Conservation (phyloP, 2,113 vertebrate species). For the Eublepharis macularius region DNA sequence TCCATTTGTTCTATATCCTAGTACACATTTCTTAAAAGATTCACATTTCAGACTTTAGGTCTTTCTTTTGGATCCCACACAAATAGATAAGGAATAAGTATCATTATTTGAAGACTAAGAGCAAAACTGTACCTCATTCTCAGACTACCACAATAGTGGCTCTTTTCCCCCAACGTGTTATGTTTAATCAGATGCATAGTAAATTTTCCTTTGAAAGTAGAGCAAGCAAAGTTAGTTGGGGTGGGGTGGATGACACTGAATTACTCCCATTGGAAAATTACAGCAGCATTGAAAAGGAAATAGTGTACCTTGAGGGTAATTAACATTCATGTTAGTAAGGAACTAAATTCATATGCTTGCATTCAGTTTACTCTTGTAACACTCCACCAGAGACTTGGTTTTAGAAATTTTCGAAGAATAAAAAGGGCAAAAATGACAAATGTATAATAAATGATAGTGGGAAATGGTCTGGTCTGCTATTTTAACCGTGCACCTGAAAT, state of each 20-base stretch:
- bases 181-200: background rate
- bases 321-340: slow-evolving; percentile 22
- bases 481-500: background rate
- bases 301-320: background rate
- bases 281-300: background rate
- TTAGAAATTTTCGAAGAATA: slow-evolving; percentile 12
- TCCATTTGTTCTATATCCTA: no score
- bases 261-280: background rate
- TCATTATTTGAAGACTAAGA: background rate
- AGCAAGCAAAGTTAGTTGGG: background rate
- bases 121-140: no score
- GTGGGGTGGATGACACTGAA: background rate
- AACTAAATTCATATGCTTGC: slow-evolving; percentile 17
- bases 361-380: slow-evolving; percentile 29
- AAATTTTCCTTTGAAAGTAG: background rate
- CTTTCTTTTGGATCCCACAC: no score
- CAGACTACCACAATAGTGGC: background rate
- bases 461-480: slow-evolving; percentile 1
- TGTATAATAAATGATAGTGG: background rate
- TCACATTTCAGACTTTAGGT: no score
- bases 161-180: background rate
- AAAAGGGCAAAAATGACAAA: slow-evolving; percentile 37
- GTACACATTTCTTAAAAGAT: no score
- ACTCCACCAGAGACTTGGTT: slow-evolving; percentile 35
- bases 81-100: background rate